Evolutionary conservation across 92 coral and sea anemone species (phyloP).

Genomic region (Porites cylindrica): DNA sequence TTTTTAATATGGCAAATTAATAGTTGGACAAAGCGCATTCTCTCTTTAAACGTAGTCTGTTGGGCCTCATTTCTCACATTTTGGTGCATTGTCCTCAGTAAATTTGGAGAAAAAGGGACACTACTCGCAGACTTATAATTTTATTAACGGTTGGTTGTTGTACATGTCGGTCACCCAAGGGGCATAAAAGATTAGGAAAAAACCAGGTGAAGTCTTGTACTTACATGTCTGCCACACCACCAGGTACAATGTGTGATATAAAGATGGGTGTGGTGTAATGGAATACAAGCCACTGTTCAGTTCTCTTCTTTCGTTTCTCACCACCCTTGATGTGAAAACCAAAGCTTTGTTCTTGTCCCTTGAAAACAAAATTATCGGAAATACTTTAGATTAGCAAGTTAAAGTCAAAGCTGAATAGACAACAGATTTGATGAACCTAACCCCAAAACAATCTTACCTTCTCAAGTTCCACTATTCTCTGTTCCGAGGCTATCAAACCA

Average conservation of each 20-base stretch:
- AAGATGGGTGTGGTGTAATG: constrained; percentile 89
- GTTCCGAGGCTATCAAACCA: constrained; percentile 75
- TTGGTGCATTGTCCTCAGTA: too few species aligned
- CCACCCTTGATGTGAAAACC: constrained; percentile 98
- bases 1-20: too few species aligned
- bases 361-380: background rate
- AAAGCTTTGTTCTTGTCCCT: constrained; percentile 75
- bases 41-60: too few species aligned
- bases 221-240: constrained; percentile 86
- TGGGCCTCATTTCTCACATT: too few species aligned
- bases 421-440: too few species aligned
- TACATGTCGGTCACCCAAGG: too few species aligned
- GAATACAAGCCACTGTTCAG: constrained; percentile 80
- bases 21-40: too few species aligned
- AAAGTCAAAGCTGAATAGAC: background rate
- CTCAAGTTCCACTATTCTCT: constrained; percentile 81
- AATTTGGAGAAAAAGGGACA: too few species aligned
- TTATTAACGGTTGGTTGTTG: too few species aligned
- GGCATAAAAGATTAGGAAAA: too few species aligned
- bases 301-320: constrained; percentile 78
- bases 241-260: constrained; percentile 76
- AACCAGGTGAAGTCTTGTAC: background rate
- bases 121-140: too few species aligned
- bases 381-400: background rate
- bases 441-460: constrained; percentile 60